Evolutionary conservation across 2,888 invertebrate genomes (phyloP), one percentile per base, ranked within the genome.

Genomic region (Acrocera orbiculus): DNA sequence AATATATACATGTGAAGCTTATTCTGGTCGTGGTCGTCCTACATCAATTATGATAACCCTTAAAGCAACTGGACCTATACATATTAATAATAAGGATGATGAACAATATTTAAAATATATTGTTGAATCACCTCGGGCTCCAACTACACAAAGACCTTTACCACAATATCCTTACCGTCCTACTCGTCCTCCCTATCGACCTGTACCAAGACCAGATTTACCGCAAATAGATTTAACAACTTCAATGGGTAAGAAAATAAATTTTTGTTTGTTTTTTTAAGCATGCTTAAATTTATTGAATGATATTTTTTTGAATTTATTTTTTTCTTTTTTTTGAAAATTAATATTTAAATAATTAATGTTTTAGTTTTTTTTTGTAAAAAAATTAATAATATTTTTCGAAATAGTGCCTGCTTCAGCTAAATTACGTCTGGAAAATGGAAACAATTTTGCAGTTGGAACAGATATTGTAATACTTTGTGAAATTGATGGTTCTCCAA

Each of bases 1-100:
- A 4, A 68, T 76, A 31, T 93, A 93, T 61, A 78, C 77, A 5
- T 93, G 93, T 52, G 79, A 82, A 50, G 90, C 85, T 4, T 90
- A 79, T 58, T 90, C 90, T 52, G 85, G 82, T 3, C 53, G 70
- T 7, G 77, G 75, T 9, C 71, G 73, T 44, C 74, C 89, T 5
- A 77, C 77, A 1, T 76, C 80, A 29, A 79, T 81, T 73, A 69
- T 74, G 10, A 69, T 83, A 6, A 67, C 70, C 0, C 66, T 90
- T 10, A 72, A 73, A 48, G 79, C 81, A 1, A 61, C 73, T 41
- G 76, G 76, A 13, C 76, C 80, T 0, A 71, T 75, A n/a, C 61
- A 67, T 41, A 69, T 69, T 19, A 50, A 61, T 10, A 61, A 57
- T 42, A 63, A 66, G 4, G 67, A 67, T 19, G 73, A 77, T 42